phyloP scores from a whole-genome alignment of 2,113 vertebrate genomes.

The Cyprinodon variegatus region DNA sequence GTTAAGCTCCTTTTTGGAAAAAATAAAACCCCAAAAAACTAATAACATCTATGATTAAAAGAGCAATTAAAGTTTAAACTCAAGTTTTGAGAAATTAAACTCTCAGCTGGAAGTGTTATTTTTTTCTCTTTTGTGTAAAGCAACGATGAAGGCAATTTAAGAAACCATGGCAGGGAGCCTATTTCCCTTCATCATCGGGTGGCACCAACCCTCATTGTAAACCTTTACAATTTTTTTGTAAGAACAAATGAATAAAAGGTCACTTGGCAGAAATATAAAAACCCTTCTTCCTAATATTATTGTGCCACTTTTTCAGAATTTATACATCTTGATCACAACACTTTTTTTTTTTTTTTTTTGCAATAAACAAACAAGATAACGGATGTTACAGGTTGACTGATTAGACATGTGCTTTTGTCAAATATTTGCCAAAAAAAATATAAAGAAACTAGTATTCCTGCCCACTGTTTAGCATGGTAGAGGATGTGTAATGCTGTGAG shows the following conservation, averaged over 20 bases:
- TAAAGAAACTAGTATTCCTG: no score
- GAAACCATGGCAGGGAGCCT: not conserved
- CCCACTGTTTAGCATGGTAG: not conserved
- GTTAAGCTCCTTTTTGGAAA: not conserved
- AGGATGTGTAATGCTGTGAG: not conserved
- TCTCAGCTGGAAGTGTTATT: not conserved
- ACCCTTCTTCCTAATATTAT: not conserved
- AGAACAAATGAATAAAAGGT: not conserved
- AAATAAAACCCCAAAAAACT: not conserved
- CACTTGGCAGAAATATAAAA: no score
- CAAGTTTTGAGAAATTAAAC: not conserved
- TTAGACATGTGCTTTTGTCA: not conserved
- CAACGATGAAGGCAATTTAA: not conserved
- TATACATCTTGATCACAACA: not conserved
- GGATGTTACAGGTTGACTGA: no score
- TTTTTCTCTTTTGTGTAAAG: not conserved
- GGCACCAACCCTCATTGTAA: no score
- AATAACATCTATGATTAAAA: not conserved
- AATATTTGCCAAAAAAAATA: not conserved
- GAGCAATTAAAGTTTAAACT: conserved; percentile 8
- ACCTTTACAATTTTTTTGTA: not conserved
- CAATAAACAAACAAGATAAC: not conserved
- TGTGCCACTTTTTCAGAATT: not conserved
- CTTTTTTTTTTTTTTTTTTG: not conserved
- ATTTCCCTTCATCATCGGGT: not conserved